Base-by-base conservation (phyloP, 2,113 vertebrate species). In the Ranitomeya variabilis region DNA sequence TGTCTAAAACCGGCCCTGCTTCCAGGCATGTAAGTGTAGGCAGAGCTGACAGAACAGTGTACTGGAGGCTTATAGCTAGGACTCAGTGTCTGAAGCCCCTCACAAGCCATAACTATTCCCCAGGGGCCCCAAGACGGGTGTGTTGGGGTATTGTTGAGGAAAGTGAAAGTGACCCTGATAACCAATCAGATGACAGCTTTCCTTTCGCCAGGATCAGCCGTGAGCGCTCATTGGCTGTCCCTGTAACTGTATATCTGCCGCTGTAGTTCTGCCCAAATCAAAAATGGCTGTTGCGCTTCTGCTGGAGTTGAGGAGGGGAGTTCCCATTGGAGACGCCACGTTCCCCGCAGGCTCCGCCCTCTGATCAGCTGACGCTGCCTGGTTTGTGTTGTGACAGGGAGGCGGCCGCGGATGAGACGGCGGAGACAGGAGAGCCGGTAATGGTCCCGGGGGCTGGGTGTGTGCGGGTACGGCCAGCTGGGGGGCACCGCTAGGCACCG, bases 291-390 rank as follows among this genome's bases (percentile, higher is more conserved):
- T 52, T 60, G 6, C 4, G 26, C 59, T 62, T n/a, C 80, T 55
- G 15, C 45, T 18, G 21, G 26, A 3, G 21, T 16, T 11, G 60
- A 26, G 11, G 9, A 69, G 18, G 51, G 66, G 62, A 26, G 77
- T 73, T 88, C 64, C 21, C 57, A 83, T 73, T 62, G 80, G 31
- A 83, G 80, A 88, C 69, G 87, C 80, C 86, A 87, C 78, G 78
- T 87, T 71, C 86, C 11, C 12, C 0, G 55, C 8, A 23, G 9
- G 80, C 87, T 21, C 87, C 87, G 12, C 80, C 87, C 67, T 45
- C 80, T 23, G 78, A 88, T 83, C 87, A 88, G 87, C 87, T 88
- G 87, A 88, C 66, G 80, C 54, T 66, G 87, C 80, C 80, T 76
- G 67, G 80, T n/a, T 57, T 82, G 80, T 74, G 87, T 54, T 82